Conservation (phyloP, 2,113 vertebrate genomes). For the Syrmaticus mikado region DNA sequence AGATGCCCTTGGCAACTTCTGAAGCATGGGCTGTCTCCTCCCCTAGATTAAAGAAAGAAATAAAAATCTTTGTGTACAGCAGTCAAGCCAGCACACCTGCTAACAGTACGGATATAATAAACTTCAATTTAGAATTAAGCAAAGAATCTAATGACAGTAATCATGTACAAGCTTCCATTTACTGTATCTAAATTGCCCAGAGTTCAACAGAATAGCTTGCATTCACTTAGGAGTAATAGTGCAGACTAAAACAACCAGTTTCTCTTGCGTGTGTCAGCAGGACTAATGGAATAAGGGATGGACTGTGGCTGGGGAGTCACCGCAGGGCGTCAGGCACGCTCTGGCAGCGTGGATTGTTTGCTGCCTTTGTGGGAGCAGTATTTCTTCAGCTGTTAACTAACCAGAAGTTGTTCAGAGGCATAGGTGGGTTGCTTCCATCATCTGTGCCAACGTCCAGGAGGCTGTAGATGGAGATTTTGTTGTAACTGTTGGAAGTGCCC, state of each 20-base stretch:
- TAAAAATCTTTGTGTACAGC: background rate
- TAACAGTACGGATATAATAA: conserved; percentile 59
- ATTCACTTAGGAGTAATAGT: conserved; percentile 31
- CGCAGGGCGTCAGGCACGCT: background rate
- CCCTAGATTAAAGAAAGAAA: background rate
- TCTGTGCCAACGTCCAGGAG: background rate
- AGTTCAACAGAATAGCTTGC: conserved; percentile 38
- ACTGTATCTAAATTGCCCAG: conserved; percentile 51
- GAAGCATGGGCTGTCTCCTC: background rate
- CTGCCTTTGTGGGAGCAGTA: background rate
- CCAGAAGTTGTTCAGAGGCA: background rate
- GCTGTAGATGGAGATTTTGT: background rate
- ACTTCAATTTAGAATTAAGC: conserved; percentile 55
- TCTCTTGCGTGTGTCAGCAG: conserved; percentile 10
- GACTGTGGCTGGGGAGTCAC: background rate
- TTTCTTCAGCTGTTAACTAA: background rate
- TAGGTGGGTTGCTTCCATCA: background rate
- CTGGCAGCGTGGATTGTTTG: background rate
- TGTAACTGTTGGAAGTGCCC: background rate
- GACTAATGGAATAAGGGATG: conserved; percentile 40
- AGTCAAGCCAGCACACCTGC: background rate
- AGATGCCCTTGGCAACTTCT: background rate
- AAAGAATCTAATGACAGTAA: conserved; percentile 56
- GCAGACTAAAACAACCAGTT: background rate
- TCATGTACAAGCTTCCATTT: conserved; percentile 53